Conservation (phyloP, 2,797 vertebrate species). For the Eremophila alpestris region DNA sequence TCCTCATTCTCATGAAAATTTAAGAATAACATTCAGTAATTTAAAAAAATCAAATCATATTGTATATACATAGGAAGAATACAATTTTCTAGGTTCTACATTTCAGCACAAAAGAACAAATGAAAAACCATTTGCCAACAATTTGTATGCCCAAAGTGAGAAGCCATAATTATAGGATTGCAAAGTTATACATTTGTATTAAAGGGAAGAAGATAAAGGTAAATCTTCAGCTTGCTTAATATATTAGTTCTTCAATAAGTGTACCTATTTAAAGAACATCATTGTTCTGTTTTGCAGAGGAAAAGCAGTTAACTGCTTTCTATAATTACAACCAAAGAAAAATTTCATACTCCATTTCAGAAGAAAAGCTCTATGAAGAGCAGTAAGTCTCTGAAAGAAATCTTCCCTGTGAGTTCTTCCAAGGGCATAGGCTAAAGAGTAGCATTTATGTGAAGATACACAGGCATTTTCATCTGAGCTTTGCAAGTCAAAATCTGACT, state of each 20-base stretch:
- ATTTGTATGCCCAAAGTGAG: slow-evolving; percentile 28
- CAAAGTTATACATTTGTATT: neutral
- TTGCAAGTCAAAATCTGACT: slow-evolving; percentile 37
- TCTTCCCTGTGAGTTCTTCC: slow-evolving; percentile 4
- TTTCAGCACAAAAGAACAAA: neutral
- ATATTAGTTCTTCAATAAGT: slow-evolving; percentile 33
- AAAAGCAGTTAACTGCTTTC: slow-evolving; percentile 45
- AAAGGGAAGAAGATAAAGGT: neutral
- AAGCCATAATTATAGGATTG: slow-evolving; percentile 46
- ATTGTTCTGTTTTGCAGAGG: slow-evolving; percentile 32
- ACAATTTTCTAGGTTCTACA: neutral
- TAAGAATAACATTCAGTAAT: neutral
- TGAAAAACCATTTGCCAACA: neutral
- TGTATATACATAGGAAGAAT: neutral
- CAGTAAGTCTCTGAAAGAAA: neutral
- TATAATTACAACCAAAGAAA: slow-evolving; percentile 44
- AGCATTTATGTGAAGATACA: slow-evolving; percentile 44
- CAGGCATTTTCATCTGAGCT: slow-evolving; percentile 20
- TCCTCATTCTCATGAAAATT: neutral
- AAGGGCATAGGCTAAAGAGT: slow-evolving; percentile 15
- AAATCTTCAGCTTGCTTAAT: slow-evolving; percentile 33
- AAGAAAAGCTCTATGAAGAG: neutral
- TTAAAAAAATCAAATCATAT: neutral
- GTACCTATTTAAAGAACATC: slow-evolving; percentile 44
- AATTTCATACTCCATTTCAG: slow-evolving; percentile 33